A percentile compares a stretch with the other conserved stretches of the same genome.
Conservation (phyloP, 2,888 invertebrate species). For the Stenchaetothrips biformis region DNA sequence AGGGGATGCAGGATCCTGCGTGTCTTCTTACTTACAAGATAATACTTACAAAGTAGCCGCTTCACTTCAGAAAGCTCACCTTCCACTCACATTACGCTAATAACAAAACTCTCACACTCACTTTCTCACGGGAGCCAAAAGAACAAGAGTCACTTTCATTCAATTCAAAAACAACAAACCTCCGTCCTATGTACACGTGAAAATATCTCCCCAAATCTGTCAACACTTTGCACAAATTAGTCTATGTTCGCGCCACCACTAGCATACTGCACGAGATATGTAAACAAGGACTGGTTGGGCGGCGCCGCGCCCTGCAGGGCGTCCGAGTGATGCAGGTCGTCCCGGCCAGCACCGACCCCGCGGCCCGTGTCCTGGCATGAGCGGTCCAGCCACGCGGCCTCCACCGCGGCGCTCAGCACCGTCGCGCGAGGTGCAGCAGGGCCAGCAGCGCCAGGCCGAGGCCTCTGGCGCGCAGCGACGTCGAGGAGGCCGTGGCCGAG, state of each 20-base stretch:
- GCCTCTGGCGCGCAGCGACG: too few species aligned
- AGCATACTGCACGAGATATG: conserved; percentile 8
- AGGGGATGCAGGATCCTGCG: too few species aligned
- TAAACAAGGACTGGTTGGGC: neutral
- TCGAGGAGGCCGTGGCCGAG: neutral
- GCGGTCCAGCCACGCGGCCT: too few species aligned
- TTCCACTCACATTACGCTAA: neutral
- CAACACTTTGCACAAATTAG: neutral
- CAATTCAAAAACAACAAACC: neutral
- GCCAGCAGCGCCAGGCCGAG: too few species aligned
- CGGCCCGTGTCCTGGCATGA: too few species aligned
- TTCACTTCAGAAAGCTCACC: neutral
- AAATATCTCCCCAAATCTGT: neutral
- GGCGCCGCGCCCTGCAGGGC: neutral
- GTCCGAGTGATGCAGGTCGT: too few species aligned
- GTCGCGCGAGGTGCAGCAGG: too few species aligned
- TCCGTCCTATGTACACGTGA: neutral
- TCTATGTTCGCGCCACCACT: neutral
- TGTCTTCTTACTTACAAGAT: too few species aligned
- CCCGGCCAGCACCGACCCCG: too few species aligned
- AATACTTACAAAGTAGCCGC: too few species aligned
- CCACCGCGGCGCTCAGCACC: too few species aligned
- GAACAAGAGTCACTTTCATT: too few species aligned
- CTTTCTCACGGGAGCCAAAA: neutral
- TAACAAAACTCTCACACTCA: neutral